Evolutionary conservation across 2,113 vertebrate species (phyloP).

Genomic region (Crotalus helleri): DNA sequence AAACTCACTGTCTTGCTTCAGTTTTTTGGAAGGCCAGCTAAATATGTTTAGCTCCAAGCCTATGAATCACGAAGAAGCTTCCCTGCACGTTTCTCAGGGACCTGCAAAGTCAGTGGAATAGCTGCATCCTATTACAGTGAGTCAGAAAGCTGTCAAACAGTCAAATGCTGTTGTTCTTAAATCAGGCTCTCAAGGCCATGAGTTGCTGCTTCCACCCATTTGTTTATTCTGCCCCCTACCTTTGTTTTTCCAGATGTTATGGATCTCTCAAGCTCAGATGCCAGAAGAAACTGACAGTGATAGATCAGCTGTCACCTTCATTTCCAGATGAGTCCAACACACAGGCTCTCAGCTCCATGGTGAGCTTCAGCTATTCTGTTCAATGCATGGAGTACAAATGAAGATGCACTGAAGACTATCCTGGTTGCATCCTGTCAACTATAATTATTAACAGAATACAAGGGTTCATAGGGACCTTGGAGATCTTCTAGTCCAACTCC

Average conservation of each 20-base stretch:
- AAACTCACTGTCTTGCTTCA: not conserved
- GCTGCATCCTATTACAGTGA: constrained; percentile 14
- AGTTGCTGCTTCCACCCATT: constrained; percentile 18
- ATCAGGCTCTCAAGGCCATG: constrained; percentile 9
- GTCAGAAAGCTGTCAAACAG: constrained; percentile 27
- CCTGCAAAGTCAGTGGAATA: constrained; percentile 10
- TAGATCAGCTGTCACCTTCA: constrained; percentile 13
- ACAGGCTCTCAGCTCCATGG: not conserved
- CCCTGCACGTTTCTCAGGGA: constrained; percentile 12
- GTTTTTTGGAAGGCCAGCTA: not conserved
- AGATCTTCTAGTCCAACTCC: too few species aligned
- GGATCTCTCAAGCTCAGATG: constrained; percentile 6
- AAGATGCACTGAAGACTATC: not conserved
- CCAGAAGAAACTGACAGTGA: constrained; percentile 11
- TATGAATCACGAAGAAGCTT: constrained; percentile 9
- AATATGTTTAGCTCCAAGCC: constrained; percentile 1
- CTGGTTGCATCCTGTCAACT: not conserved
- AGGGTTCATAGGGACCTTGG: too few species aligned
- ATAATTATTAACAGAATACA: not conserved
- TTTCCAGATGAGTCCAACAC: constrained; percentile 17
- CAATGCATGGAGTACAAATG: not conserved
- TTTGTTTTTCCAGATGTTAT: constrained; percentile 38
- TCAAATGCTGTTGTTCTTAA: constrained; percentile 30
- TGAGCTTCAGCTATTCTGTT: not conserved
- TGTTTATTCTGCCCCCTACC: constrained; percentile 29